A percentile compares a stretch with the other conserved stretches of the same genome.
Evolutionary conservation across 2,888 invertebrate species (phyloP).

Genomic region (Reticulitermes lucifugus): DNA sequence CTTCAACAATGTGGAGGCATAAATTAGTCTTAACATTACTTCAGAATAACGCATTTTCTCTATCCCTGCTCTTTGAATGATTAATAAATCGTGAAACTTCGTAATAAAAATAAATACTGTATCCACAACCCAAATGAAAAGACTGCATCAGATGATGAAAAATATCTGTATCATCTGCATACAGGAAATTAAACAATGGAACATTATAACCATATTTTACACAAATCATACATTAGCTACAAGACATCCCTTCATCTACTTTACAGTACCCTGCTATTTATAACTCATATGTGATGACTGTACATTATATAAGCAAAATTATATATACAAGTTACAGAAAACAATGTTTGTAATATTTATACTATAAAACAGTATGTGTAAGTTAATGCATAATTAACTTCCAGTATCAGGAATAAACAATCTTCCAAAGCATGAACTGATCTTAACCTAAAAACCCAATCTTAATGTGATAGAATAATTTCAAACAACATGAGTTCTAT

Average conservation of each 20-base stretch:
- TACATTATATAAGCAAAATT: slow-evolving; percentile 19
- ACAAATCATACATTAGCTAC: slow-evolving; percentile 13
- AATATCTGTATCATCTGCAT: background rate
- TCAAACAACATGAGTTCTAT: no score
- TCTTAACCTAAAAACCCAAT: no score
- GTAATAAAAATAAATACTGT: slow-evolving; percentile 16
- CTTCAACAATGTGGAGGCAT: background rate
- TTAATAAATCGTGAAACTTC: background rate
- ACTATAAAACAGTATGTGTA: background rate
- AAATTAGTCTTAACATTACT: background rate
- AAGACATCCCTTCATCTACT: no score
- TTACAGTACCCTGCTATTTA: background rate
- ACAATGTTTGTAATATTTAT: background rate
- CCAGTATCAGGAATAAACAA: background rate
- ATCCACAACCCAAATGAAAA: slow-evolving; percentile 25
- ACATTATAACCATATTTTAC: slow-evolving; percentile 11
- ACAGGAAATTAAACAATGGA: background rate
- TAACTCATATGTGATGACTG: background rate
- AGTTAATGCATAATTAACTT: background rate
- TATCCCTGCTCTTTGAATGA: background rate
- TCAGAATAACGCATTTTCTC: background rate
- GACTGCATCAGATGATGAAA: background rate
- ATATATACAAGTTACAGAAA: background rate
- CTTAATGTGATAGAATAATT: no score
- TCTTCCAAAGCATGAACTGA: no score